These are phyloP conservation scores for Brachionus asplanchnoidis DNA, from an alignment of 1,140 invertebrate species.

Conservation along the genomic window DNA sequence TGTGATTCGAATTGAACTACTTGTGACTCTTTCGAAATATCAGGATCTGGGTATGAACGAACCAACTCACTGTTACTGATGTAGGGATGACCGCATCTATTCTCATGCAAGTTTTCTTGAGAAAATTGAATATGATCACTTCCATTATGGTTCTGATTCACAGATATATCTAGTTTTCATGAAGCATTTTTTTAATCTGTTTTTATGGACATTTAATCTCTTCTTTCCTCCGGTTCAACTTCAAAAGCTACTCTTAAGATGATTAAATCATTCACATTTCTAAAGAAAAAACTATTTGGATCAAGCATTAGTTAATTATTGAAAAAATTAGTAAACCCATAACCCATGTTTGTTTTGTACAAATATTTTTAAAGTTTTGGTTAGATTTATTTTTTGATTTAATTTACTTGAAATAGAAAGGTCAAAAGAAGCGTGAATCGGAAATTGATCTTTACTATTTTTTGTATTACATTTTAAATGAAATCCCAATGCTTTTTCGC, in stretches of 20 bases:
- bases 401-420: neutral
- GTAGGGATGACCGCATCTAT: too few species aligned
- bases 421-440: neutral
- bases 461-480: neutral
- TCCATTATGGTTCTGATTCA: too few species aligned
- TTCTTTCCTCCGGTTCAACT: neutral
- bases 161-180: too few species aligned
- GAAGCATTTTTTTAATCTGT: too few species aligned
- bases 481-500: neutral
- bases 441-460: neutral
- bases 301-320: neutral
- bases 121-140: too few species aligned
- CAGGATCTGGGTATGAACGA: too few species aligned
- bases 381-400: neutral
- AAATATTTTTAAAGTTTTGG: neutral
- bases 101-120: too few species aligned
- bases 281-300: neutral
- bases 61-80: too few species aligned
- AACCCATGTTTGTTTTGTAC: neutral
- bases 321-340: neutral
- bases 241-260: neutral
- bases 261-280: neutral
- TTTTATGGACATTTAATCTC: too few species aligned
- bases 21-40: too few species aligned
- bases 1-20: too few species aligned